Percentiles rank a stretch among this genome's conserved stretches.
These are phyloP conservation scores for Pteromalus puparum DNA, from an alignment of 1,140 invertebrate species.

Conservation along the genomic window DNA sequence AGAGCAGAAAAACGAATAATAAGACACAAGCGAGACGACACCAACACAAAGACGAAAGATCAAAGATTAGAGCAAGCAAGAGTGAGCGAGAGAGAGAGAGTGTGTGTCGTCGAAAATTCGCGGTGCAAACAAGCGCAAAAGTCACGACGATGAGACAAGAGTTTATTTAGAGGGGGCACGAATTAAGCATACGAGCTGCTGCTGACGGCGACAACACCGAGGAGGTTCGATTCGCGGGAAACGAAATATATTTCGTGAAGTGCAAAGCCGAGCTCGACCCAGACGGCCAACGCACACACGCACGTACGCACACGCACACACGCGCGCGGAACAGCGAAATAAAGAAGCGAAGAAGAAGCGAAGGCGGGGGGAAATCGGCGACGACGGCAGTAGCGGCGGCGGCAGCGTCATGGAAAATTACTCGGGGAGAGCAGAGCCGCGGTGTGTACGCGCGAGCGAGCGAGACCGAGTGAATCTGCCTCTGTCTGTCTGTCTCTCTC, in stretches of 20 bases:
- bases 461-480: background rate
- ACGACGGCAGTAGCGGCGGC: background rate
- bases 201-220: background rate
- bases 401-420: conserved; percentile 44
- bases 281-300: background rate
- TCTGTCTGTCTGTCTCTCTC: too few species aligned
- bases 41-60: conserved; percentile 11
- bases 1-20: background rate
- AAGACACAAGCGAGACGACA: background rate
- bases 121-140: background rate
- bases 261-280: background rate
- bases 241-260: conserved; percentile 26
- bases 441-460: background rate
- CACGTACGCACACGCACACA: too few species aligned
- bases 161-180: conserved; percentile 3
- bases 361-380: background rate
- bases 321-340: background rate
- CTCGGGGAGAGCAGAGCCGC: background rate
- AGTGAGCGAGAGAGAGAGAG: background rate
- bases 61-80: conserved; percentile 6
- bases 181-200: conserved; percentile 13
- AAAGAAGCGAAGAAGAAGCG: conserved; percentile 14
- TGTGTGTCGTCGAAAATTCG: background rate
- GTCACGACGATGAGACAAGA: background rate
- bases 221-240: conserved; percentile 36